A percentile compares a stretch with the other conserved stretches of the same genome.
These are phyloP conservation scores for Spilosoma lubricipeda DNA, from an alignment of 2,888 invertebrate species.

Conservation along the genomic window DNA sequence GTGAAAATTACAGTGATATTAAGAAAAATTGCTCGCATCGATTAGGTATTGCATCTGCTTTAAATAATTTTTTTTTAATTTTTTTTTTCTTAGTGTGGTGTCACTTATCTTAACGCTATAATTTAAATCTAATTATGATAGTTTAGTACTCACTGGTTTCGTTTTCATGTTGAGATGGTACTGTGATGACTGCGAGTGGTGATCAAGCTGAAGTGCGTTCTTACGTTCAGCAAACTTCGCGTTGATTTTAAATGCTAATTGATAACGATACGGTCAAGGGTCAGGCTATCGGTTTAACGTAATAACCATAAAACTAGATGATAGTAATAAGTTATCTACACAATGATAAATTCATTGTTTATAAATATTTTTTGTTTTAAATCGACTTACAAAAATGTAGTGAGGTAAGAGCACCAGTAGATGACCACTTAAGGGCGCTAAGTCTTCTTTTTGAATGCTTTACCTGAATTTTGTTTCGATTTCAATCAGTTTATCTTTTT, in stretches of 20 bases:
- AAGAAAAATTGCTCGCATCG: no score
- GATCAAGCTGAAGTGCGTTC: conserved; percentile 14
- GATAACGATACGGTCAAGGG: conserved; percentile 39
- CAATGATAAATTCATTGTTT: conserved; percentile 5
- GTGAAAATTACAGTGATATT: no score
- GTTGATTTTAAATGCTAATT: conserved; percentile 51
- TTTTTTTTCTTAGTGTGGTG: neutral
- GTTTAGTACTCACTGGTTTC: conserved; percentile 46
- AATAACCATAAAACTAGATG: conserved; percentile 21
- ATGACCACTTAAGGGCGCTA: no score
- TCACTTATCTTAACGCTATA: neutral
- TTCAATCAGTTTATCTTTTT: no score
- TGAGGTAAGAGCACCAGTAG: no score
- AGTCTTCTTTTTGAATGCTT: no score
- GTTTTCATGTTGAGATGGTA: conserved; percentile 42
- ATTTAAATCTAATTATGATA: neutral
- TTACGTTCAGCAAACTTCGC: conserved; percentile 19
- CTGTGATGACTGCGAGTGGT: conserved; percentile 17
- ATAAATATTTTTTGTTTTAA: neutral
- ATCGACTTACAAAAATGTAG: neutral
- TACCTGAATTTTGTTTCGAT: no score
- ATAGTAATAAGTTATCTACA: neutral
- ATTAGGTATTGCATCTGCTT: no score
- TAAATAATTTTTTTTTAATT: no score
- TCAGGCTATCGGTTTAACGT: conserved; percentile 32